A percentile compares a stretch with the other conserved stretches of the same genome.
Evolutionary conservation across 2,113 vertebrate species (phyloP).

Genomic region (Prionailurus bengalensis): DNA sequence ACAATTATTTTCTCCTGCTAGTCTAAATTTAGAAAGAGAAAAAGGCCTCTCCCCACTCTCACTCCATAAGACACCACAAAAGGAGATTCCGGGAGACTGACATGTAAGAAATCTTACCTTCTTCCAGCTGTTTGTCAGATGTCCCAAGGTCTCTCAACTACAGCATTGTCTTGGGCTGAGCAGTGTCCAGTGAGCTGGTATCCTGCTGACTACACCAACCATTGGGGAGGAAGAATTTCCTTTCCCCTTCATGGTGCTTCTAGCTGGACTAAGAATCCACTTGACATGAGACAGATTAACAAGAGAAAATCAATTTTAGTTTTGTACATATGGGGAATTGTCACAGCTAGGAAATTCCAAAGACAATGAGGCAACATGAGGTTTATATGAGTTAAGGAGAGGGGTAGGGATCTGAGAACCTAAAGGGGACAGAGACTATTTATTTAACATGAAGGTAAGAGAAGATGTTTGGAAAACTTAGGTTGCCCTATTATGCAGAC

Average conservation of each 20-base stretch:
- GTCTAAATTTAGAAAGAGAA: not conserved
- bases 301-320: not conserved
- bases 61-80: not conserved
- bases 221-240: not conserved
- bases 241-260: not conserved
- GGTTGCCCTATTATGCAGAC: not conserved
- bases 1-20: not conserved
- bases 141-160: not conserved
- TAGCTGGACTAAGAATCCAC: not conserved
- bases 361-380: not conserved
- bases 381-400: not conserved
- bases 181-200: not conserved
- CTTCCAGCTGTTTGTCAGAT: not conserved
- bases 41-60: not conserved
- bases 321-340: not conserved
- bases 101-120: not conserved
- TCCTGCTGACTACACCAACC: not conserved
- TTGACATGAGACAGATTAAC: not conserved
- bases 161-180: not conserved
- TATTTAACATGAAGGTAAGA: not conserved
- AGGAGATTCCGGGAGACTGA: not conserved
- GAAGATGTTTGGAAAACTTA: not conserved
- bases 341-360: not conserved
- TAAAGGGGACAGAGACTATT: not conserved
- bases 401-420: not conserved